A percentile compares a stretch with the other conserved stretches of the same genome.
Evolutionary conservation across 1,140 invertebrate species (phyloP).

Genomic region (Scylla paramamosain): DNA sequence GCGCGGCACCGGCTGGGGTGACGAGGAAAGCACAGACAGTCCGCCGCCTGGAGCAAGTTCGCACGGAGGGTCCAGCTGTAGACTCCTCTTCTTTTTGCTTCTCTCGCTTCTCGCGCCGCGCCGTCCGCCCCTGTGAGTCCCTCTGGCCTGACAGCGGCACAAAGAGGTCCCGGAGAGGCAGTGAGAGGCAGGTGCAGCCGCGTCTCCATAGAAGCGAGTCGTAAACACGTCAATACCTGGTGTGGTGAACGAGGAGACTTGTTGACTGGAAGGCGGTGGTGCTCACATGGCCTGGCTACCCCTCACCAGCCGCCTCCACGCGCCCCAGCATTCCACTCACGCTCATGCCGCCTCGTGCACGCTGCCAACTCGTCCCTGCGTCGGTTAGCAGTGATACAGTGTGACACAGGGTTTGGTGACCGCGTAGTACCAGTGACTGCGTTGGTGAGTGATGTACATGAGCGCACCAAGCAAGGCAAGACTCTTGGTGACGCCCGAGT

Average conservation of each 20-base stretch:
- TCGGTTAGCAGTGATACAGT: not conserved
- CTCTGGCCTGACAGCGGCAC: not conserved
- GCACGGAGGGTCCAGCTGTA: slow-evolving; percentile 9
- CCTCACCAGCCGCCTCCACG: not conserved
- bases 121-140: not conserved
- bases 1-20: not conserved
- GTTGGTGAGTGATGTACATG: not conserved
- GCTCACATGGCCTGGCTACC: not conserved
- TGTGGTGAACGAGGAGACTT: not conserved
- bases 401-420: not conserved
- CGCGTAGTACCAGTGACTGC: not conserved
- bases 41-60: slow-evolving; percentile 46
- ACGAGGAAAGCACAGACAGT: slow-evolving; percentile 1
- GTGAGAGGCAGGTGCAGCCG: not conserved
- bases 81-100: not conserved
- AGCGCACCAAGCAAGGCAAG: not conserved
- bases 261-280: slow-evolving; percentile 35
- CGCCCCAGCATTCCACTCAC: not conserved
- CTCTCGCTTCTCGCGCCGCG: not conserved
- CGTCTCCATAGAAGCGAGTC: not conserved
- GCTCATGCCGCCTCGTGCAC: not conserved
- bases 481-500: not conserved
- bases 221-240: not conserved
- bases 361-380: not conserved
- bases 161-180: not conserved